Evolutionary conservation across 2,888 invertebrate species (phyloP).

Genomic region (Druceiella hillmani): DNA sequence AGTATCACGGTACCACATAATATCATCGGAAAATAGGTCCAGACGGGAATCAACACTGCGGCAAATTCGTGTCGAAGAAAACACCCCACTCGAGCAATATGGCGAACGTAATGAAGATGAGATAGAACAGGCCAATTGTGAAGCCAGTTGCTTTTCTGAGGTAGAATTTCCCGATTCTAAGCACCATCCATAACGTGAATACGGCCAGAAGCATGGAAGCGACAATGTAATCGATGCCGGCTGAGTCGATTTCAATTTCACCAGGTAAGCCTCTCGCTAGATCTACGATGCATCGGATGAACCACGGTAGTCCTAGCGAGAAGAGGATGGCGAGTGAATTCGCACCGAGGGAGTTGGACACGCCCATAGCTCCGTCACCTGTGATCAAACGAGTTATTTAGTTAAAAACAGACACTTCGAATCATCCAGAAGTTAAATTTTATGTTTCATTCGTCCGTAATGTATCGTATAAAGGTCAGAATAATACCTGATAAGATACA

Average conservation of each 20-base stretch:
- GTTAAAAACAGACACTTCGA: too few relatives aligned
- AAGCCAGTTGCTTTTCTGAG: conserved; percentile 65
- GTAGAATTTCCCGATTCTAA: conserved; percentile 64
- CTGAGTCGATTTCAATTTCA: conserved; percentile 65
- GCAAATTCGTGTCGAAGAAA: conserved; percentile 43
- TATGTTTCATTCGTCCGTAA: too few relatives aligned
- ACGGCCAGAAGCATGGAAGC: conserved; percentile 73
- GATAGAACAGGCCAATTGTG: conserved; percentile 60
- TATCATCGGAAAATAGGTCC: too few relatives aligned
- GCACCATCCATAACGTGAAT: conserved; percentile 58
- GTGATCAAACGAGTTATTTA: too few relatives aligned
- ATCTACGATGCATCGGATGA: conserved; percentile 62
- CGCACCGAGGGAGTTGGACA: conserved; percentile 81
- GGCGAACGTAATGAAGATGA: conserved; percentile 67
- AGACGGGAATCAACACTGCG: conserved; percentile 29
- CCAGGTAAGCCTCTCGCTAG: conserved; percentile 43
- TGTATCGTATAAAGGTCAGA: too few relatives aligned
- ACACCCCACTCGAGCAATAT: conserved; percentile 74
- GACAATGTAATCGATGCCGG: conserved; percentile 77
- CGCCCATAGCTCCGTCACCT: conserved; percentile 83
- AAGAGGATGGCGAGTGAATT: conserved; percentile 81
- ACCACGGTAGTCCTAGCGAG: conserved; percentile 81
- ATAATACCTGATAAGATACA: too few relatives aligned
- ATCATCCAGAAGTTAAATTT: too few relatives aligned
- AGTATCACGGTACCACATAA: too few relatives aligned